Base-by-base conservation (phyloP, 2,113 vertebrate genomes). In the Paradoxurus hermaphroditus region DNA sequence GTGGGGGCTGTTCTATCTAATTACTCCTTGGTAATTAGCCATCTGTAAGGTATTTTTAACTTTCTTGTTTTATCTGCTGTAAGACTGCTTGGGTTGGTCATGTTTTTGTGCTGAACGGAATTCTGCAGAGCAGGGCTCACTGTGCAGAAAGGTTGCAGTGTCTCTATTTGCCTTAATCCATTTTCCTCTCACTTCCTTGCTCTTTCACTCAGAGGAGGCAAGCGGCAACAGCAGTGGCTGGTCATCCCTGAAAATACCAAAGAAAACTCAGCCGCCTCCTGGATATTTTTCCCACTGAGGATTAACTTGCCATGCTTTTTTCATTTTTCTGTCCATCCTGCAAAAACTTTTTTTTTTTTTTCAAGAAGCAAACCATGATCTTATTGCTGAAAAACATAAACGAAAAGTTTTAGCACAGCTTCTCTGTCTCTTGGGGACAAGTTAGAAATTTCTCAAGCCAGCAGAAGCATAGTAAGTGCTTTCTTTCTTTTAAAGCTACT, bases 401-500 rank as follows among this genome's bases (percentile, higher is more conserved):
- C 97, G 91, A 77, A 73, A 83, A 31, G 89, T 97, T 97, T 90
- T 67, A 95, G 78, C 10, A 13, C 49, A 68, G 68, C 11, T 13
- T 15, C 14, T 67, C 87, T 56, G 56, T 81, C 83, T 90, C 96
- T 97, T 95, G 59, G 62, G 90, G 96, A 98, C 97, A 96, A 93
- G 94, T 97, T 94, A 97, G 98, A 97, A 98, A 98, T 98, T 97
- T 97, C 98, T 97, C 97, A 97, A 98, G 97, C 94, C 39, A 96
- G 97, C 73, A 41, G 94, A 97, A 98, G 97, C 96, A 84, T 79
- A 95, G 97, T 97, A 92, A 91, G 98, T 95, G 93, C 97, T 99
- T 98, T 98, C 99, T 99, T 99, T 99, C 99, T 99, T 99, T 98
- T 96, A 98, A 99, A 98, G 98, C 99, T 99, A 96, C 99, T 99